Conservation (phyloP, 1,140 invertebrate species). For the Tetramorium parvispinum region DNA sequence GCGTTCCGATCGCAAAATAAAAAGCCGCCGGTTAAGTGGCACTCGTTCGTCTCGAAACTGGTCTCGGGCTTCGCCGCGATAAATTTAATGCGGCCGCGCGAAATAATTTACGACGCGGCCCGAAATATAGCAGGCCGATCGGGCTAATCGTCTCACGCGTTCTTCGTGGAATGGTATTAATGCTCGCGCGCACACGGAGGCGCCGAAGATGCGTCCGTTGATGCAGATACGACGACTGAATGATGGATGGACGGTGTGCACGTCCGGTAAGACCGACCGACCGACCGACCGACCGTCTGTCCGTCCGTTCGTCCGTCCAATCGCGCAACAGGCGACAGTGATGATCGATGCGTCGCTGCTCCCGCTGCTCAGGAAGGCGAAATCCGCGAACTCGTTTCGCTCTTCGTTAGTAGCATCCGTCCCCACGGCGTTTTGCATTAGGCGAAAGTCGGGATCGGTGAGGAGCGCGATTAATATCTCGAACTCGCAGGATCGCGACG, state of each 20-base stretch:
- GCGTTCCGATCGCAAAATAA: constrained; percentile 45
- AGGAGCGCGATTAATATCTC: constrained; percentile 59
- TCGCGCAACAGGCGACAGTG: constrained; percentile 82
- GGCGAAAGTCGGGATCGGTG: constrained; percentile 56
- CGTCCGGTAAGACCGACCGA: constrained; percentile 72
- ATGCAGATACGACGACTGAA: constrained; percentile 79
- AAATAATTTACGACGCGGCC: constrained; percentile 61
- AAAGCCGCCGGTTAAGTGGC: constrained; percentile 51
- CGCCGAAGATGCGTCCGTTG: constrained; percentile 74
- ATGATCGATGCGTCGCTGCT: constrained; percentile 82
- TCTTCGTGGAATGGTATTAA: constrained; percentile 76
- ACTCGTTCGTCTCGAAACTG: constrained; percentile 56
- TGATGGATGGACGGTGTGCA: constrained; percentile 80
- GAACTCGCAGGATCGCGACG: constrained; percentile 41
- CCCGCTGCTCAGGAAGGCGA: constrained; percentile 74
- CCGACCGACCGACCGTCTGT: constrained; percentile 66
- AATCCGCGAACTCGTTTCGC: constrained; percentile 80
- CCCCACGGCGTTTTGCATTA: constrained; percentile 61
- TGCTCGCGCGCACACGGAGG: constrained; percentile 66
- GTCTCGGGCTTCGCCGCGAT: constrained; percentile 51
- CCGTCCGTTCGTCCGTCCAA: constrained; percentile 67
- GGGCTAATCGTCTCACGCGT: constrained; percentile 73
- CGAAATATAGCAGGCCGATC: constrained; percentile 56
- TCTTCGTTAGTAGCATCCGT: constrained; percentile 49
- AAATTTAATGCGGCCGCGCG: constrained; percentile 59